These are phyloP conservation scores for Myocastor coypus DNA, from an alignment of 2,113 vertebrate genomes.

Conservation along the genomic window DNA sequence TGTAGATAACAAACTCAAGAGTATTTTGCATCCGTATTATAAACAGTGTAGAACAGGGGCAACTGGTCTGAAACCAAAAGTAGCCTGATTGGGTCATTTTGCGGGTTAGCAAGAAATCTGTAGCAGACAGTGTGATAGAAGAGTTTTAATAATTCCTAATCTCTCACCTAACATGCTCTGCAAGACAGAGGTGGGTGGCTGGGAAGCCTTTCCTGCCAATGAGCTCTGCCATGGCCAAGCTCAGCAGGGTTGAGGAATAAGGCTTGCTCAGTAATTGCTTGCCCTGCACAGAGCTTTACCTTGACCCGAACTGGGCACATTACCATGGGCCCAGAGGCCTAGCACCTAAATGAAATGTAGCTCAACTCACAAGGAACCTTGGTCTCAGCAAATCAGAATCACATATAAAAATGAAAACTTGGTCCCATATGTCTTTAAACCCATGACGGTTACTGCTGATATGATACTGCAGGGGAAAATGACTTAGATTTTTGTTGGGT, in stretches of 20 bases:
- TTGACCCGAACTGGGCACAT: conserved; percentile 69
- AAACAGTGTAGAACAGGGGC: neutral
- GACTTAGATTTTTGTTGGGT: conserved; percentile 71
- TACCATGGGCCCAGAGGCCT: conserved; percentile 63
- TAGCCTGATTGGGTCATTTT: neutral
- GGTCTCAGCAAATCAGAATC: conserved; percentile 70
- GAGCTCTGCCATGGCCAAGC: neutral
- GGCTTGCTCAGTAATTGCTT: conserved; percentile 73
- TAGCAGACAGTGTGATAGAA: fast-evolving
- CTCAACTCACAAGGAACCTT: conserved; percentile 10
- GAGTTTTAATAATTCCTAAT: neutral
- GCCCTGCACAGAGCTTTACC: conserved; percentile 54
- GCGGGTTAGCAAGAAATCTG: neutral
- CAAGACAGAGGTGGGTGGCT: neutral
- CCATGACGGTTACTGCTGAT: conserved; percentile 77
- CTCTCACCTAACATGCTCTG: neutral
- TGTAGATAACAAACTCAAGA: neutral
- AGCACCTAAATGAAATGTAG: conserved; percentile 76
- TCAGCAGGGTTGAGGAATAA: neutral
- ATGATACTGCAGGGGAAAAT: conserved; percentile 75
- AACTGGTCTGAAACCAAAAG: neutral
- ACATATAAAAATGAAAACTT: conserved; percentile 78
- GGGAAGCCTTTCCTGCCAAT: neutral
- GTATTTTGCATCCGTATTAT: neutral
- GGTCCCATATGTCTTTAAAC: conserved; percentile 79